Conservation (phyloP, 2,113 vertebrate species). For the Solea senegalensis region DNA sequence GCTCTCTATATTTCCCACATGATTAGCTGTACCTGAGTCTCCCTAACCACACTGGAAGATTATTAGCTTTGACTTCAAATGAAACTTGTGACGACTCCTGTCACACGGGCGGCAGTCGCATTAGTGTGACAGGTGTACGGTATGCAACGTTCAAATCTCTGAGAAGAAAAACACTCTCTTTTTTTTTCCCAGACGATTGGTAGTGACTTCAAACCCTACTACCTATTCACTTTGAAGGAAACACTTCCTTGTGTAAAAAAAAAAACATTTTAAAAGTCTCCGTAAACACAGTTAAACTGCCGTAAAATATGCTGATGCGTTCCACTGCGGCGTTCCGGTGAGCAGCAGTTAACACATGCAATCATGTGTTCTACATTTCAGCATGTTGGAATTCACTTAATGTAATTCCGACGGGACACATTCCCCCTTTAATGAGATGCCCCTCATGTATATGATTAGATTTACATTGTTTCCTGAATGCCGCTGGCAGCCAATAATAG, state of each 20-base stretch:
- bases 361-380: slow-evolving; percentile 34
- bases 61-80: slow-evolving; percentile 51
- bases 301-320: slow-evolving; percentile 30
- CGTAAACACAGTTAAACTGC: not conserved
- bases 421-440: slow-evolving; percentile 47
- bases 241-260: not conserved
- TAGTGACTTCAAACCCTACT: slow-evolving; percentile 14
- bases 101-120: not conserved
- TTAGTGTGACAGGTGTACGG: slow-evolving; percentile 14
- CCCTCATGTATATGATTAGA: slow-evolving; percentile 58
- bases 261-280: not conserved
- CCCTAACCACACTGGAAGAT: slow-evolving; percentile 21
- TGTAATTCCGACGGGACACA: slow-evolving; percentile 38
- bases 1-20: slow-evolving; percentile 31
- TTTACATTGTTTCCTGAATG: slow-evolving; percentile 61
- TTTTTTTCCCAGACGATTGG: not conserved
- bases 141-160: slow-evolving; percentile 9
- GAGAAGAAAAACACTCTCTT: not conserved
- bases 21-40: not conserved
- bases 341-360: slow-evolving; percentile 1
- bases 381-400: slow-evolving; percentile 36
- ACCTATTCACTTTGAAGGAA: not conserved
- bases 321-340: not conserved
- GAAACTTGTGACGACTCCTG: slow-evolving; percentile 32
- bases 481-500: slow-evolving; percentile 17